Percentiles rank a stretch among this genome's conserved stretches.
Conservation (phyloP, 2,113 vertebrate species). For the Cyphomyrus plagiostoma region DNA sequence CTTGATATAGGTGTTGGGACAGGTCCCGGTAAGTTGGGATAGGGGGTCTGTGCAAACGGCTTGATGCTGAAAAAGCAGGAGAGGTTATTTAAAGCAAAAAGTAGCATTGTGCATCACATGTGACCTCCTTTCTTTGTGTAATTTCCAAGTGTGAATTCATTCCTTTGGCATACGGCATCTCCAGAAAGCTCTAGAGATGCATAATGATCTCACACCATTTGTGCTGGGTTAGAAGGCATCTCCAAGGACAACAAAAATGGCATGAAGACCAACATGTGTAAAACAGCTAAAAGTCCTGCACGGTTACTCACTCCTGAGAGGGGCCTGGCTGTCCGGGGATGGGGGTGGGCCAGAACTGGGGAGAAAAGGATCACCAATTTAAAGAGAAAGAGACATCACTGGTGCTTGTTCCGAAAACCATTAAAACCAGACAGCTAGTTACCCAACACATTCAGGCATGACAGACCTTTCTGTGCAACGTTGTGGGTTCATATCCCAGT, state of each 20-base stretch:
- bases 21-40: conserved; percentile 77
- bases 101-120: background rate
- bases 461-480: background rate
- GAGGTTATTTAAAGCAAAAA: background rate
- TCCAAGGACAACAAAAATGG: background rate
- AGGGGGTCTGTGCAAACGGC: conserved; percentile 88
- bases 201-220: background rate
- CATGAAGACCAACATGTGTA: background rate
- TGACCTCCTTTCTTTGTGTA: background rate
- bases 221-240: background rate
- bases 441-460: background rate
- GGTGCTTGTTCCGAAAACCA: background rate
- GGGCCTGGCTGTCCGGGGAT: conserved; percentile 92
- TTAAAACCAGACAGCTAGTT: background rate
- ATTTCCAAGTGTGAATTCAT: background rate
- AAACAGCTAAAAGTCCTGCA: background rate
- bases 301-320: conserved; percentile 90
- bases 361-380: background rate
- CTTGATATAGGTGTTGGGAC: conserved; percentile 76
- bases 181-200: background rate
- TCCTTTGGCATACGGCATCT: background rate
- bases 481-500: background rate
- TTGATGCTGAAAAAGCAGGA: conserved; percentile 73
- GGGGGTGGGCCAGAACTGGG: conserved; percentile 83
- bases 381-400: background rate